Conservation (phyloP, 2,113 vertebrate species). For the Tyto alba region DNA sequence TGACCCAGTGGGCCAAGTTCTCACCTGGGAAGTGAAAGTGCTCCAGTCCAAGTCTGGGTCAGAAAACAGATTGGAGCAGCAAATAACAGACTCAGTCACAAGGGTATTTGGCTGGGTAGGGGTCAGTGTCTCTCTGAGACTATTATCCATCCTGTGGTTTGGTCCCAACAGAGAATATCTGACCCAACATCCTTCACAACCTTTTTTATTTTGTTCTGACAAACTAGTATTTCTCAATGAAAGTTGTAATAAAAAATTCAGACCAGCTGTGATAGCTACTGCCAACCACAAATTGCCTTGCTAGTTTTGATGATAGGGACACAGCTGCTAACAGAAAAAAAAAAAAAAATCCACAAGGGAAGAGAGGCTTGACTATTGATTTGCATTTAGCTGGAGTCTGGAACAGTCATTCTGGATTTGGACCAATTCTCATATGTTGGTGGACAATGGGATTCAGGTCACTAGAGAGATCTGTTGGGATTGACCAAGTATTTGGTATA, state of each 20-base stretch:
- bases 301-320: neutral
- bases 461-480: neutral
- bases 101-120: neutral
- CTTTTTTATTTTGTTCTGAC: neutral
- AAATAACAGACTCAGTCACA: neutral
- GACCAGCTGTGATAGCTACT: neutral
- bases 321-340: neutral
- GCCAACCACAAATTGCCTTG: neutral
- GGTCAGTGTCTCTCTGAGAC: neutral
- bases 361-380: neutral
- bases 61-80: neutral
- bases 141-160: neutral
- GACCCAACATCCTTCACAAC: neutral
- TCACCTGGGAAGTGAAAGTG: neutral
- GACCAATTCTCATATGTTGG: neutral
- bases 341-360: neutral
- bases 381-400: neutral
- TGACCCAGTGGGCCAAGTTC: neutral
- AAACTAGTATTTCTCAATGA: neutral
- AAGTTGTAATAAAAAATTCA: neutral
- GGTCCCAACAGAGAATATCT: neutral
- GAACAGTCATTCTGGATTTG: neutral
- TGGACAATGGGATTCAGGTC: neutral
- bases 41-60: neutral
- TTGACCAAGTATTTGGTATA: neutral